phyloP scores from a whole-genome alignment of 2,113 vertebrate species.

The Thunnus thynnus region DNA sequence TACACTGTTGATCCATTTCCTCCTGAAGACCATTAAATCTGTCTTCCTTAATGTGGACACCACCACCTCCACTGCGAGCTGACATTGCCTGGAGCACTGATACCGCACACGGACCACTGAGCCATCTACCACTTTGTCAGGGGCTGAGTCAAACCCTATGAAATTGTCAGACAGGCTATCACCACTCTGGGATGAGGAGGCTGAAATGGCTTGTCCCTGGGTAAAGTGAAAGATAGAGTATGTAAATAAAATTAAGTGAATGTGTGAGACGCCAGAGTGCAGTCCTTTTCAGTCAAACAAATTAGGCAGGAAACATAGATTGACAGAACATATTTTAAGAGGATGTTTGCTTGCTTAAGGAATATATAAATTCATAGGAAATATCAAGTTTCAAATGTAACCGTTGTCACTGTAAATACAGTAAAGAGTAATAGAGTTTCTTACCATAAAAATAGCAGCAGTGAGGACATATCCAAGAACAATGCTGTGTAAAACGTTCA shows the following conservation, averaged over 20 bases:
- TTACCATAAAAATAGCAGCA: slow-evolving; percentile 70
- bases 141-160: slow-evolving; percentile 86
- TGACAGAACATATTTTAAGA: neutral
- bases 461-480: slow-evolving; percentile 45
- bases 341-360: neutral
- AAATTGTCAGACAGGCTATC: slow-evolving; percentile 79
- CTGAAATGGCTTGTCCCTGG: slow-evolving; percentile 78
- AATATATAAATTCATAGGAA: neutral
- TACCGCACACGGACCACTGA: slow-evolving; percentile 87
- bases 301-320: neutral
- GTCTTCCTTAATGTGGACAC: slow-evolving; percentile 87
- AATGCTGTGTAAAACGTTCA: slow-evolving; percentile 39
- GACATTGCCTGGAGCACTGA: slow-evolving; percentile 89
- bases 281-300: neutral
- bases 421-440: slow-evolving; percentile 27
- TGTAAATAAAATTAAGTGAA: slow-evolving; percentile 6
- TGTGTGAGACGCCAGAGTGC: neutral
- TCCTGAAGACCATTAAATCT: slow-evolving; percentile 88
- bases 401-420: neutral
- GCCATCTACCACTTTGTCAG: slow-evolving; percentile 85
- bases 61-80: slow-evolving; percentile 87
- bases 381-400: neutral
- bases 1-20: slow-evolving; percentile 86
- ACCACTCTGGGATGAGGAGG: slow-evolving; percentile 58
- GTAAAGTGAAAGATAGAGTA: slow-evolving; percentile 64